These are phyloP conservation scores for Oryzias sinensis DNA, from an alignment of 2,797 vertebrate genomes.

Conservation along the genomic window DNA sequence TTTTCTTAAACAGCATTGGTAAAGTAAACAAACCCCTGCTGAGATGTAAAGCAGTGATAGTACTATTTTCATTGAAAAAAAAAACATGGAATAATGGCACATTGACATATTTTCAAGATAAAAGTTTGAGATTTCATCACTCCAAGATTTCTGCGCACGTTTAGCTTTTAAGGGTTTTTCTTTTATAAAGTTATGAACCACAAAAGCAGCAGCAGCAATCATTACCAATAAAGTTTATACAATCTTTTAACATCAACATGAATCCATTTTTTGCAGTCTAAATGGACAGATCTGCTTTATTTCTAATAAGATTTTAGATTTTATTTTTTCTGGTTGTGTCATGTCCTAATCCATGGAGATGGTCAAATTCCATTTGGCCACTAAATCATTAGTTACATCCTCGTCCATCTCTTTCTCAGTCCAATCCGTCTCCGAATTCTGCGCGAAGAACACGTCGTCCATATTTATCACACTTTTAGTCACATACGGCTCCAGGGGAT, in stretches of 20 bases:
- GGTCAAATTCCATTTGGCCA: slow-evolving; percentile 51
- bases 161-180: too few relatives aligned
- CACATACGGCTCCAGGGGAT: slow-evolving; percentile 3
- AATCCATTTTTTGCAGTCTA: not conserved
- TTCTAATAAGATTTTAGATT: not conserved
- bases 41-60: too few relatives aligned
- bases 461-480: slow-evolving; percentile 11
- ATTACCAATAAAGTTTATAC: slow-evolving; percentile 2
- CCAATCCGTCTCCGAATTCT: slow-evolving; percentile 19
- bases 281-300: not conserved
- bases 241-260: not conserved
- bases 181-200: too few relatives aligned
- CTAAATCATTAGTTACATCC: slow-evolving; percentile 2
- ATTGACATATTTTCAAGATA: not conserved
- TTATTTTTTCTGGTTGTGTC: not conserved
- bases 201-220: too few relatives aligned
- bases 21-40: too few relatives aligned
- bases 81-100: not conserved
- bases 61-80: too few relatives aligned
- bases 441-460: slow-evolving; percentile 51
- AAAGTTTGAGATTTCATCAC: slow-evolving; percentile 10
- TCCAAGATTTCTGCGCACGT: too few relatives aligned
- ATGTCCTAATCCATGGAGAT: slow-evolving; percentile 43
- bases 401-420: not conserved
- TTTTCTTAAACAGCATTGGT: too few relatives aligned